Evolutionary conservation across 1,140 invertebrate species (phyloP).

Genomic region (Streblospio benedicti): DNA sequence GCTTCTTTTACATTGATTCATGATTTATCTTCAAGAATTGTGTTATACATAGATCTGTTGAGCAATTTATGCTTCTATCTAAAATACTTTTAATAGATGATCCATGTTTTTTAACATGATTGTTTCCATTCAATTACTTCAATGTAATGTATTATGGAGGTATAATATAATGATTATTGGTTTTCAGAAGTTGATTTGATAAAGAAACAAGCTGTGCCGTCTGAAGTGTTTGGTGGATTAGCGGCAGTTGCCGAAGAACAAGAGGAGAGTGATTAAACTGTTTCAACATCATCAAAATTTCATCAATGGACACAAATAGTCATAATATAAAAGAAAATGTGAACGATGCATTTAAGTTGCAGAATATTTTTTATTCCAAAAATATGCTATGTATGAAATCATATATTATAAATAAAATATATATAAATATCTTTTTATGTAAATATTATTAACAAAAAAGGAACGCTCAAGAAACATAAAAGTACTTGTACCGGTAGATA

Average conservation of each 20-base stretch:
- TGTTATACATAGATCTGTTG: not conserved
- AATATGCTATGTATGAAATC: too few relatives aligned
- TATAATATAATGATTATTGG: conserved; percentile 17
- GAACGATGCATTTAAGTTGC: too few relatives aligned
- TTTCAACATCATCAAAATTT: too few relatives aligned
- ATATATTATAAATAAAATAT: too few relatives aligned
- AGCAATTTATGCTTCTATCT: not conserved
- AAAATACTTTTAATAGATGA: not conserved
- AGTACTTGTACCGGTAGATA: too few relatives aligned
- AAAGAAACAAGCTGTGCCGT: conserved; percentile 71
- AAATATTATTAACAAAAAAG: too few relatives aligned
- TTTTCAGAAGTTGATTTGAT: conserved; percentile 59
- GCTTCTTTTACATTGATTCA: not conserved
- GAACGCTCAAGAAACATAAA: too few relatives aligned
- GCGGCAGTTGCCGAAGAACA: conserved; percentile 41
- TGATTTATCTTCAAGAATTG: not conserved
- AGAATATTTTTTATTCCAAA: too few relatives aligned
- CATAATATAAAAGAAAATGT: too few relatives aligned
- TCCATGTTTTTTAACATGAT: not conserved
- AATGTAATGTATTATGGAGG: not conserved
- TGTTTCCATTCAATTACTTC: conserved; percentile 1
- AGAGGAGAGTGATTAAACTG: too few relatives aligned
- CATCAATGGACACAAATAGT: too few relatives aligned
- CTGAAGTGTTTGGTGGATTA: conserved; percentile 77
- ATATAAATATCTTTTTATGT: too few relatives aligned